A percentile compares a stretch with the other conserved stretches of the same genome.
Evolutionary conservation across 2,888 invertebrate species (phyloP).

Genomic region (Aspidiotus destructor): DNA sequence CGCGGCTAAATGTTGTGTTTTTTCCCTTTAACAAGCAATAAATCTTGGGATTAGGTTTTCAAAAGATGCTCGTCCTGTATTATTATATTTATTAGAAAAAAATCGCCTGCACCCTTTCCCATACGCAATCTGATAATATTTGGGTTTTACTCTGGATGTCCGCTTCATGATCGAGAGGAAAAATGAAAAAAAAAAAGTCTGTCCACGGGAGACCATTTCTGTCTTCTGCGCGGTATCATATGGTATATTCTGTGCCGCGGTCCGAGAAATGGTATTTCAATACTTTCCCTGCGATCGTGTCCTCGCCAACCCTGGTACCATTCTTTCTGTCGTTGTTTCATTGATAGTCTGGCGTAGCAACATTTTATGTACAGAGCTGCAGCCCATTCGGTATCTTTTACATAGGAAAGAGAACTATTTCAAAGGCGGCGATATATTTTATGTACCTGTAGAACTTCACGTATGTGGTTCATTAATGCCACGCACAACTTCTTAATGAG

Average conservation of each 20-base stretch:
- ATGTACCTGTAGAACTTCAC: too few species aligned
- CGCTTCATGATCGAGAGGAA: too few species aligned
- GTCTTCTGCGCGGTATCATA: constrained; percentile 1
- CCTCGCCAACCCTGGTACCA: too few species aligned
- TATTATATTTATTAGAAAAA: constrained; percentile 7
- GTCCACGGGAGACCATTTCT: constrained; percentile 18
- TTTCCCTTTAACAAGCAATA: constrained; percentile 27
- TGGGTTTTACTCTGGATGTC: neutral
- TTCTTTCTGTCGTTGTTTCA: too few species aligned
- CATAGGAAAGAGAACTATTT: too few species aligned
- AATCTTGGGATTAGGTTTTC: constrained; percentile 27
- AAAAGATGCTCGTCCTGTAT: neutral
- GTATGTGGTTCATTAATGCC: too few species aligned
- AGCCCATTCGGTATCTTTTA: too few species aligned
- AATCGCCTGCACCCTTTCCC: constrained; percentile 12
- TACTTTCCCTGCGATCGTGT: neutral
- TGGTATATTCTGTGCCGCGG: neutral
- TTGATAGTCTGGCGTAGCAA: too few species aligned
- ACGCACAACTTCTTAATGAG: too few species aligned
- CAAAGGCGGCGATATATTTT: too few species aligned
- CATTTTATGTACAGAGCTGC: too few species aligned
- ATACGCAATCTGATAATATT: neutral
- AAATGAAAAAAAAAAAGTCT: constrained; percentile 10
- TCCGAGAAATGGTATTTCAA: neutral
- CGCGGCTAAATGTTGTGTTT: constrained; percentile 25